These are phyloP conservation scores for Lepidothrix coronata DNA, from an alignment of 2,113 vertebrate genomes.

Conservation along the genomic window DNA sequence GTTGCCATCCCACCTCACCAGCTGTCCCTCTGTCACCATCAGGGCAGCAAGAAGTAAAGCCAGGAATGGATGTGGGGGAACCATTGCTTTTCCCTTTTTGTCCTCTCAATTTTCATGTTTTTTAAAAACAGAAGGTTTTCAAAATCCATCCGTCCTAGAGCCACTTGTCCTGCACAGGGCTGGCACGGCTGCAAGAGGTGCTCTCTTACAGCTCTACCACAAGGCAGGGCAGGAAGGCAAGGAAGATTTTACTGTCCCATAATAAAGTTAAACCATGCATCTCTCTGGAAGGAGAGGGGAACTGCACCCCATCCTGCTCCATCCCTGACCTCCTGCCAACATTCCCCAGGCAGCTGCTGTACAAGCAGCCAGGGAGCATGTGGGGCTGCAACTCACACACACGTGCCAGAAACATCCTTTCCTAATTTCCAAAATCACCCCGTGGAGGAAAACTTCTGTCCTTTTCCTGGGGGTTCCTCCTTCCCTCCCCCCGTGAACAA, in stretches of 20 bases:
- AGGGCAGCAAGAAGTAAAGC: background rate
- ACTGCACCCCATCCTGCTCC: background rate
- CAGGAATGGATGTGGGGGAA: background rate
- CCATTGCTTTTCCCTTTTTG: background rate
- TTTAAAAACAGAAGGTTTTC: background rate
- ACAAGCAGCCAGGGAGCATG: rapidly evolving
- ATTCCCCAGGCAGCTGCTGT: background rate
- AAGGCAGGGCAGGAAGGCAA: background rate
- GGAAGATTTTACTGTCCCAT: background rate
- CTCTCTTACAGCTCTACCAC: background rate
- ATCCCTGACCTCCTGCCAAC: background rate
- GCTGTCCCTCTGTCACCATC: background rate
- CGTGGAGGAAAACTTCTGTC: background rate
- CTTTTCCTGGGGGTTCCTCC: background rate
- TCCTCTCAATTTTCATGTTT: background rate
- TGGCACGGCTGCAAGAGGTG: background rate
- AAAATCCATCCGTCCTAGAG: background rate
- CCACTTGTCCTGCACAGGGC: background rate
- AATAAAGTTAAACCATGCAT: rapidly evolving
- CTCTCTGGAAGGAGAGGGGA: background rate
- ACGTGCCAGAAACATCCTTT: background rate
- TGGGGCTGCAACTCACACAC: background rate
- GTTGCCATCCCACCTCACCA: background rate
- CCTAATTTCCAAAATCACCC: background rate
- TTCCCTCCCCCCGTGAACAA: background rate